A percentile compares a stretch with the other conserved stretches of the same genome.
phyloP scores from a whole-genome alignment of 2,888 invertebrate species.

The Aleiodes leptofemur region DNA sequence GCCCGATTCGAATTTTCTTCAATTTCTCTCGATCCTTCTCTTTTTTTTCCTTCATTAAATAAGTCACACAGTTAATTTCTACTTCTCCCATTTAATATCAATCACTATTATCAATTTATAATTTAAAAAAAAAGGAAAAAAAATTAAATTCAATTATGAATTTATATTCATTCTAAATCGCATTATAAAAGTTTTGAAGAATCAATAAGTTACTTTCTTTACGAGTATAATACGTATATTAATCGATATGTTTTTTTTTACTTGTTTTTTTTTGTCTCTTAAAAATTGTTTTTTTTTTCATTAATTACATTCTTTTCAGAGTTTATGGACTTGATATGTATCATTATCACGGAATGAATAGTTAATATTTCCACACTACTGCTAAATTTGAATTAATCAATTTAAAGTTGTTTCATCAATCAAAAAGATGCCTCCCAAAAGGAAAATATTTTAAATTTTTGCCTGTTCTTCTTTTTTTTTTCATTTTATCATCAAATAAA shows the following conservation, averaged over 20 bases:
- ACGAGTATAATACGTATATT: constrained; percentile 59
- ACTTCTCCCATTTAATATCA: constrained; percentile 36
- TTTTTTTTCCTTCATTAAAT: constrained; percentile 21
- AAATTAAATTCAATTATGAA: neutral
- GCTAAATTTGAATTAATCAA: constrained; percentile 30
- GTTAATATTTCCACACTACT: constrained; percentile 7
- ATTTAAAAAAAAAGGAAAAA: constrained; percentile 12
- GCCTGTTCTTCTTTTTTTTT: constrained; percentile 25
- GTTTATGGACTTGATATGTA: constrained; percentile 45
- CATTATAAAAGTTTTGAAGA: constrained; percentile 40
- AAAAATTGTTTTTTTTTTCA: constrained; percentile 24
- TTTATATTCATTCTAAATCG: constrained; percentile 14
- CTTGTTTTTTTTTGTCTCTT: neutral
- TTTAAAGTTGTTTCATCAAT: neutral
- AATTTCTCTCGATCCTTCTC: neutral
- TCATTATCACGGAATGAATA: constrained; percentile 47
- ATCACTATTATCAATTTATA: too few species aligned
- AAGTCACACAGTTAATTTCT: constrained; percentile 42
- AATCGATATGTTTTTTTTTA: constrained; percentile 55
- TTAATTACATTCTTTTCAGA: constrained; percentile 18
- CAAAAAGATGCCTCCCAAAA: constrained; percentile 6
- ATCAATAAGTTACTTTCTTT: constrained; percentile 48
- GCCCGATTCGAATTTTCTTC: neutral
- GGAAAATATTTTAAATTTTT: constrained; percentile 15
- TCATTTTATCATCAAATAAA: constrained; percentile 12